These are phyloP conservation scores for Pimpla rufipes DNA, from an alignment of 2,888 invertebrate genomes.

Conservation along the genomic window DNA sequence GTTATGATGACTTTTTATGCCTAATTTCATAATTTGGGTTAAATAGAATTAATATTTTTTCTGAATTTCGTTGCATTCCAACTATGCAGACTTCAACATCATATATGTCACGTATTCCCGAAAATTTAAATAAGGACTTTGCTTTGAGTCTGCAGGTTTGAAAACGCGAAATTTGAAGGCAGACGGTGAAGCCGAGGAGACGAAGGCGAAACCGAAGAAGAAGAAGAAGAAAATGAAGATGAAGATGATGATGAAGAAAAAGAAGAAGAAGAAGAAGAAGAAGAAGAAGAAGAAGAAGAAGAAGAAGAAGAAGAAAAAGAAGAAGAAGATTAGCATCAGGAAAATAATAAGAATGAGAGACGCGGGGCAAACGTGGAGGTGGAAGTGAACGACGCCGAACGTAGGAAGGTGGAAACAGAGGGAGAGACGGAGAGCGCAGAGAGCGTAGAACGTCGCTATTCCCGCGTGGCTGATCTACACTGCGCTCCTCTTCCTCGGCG, in stretches of 20 bases:
- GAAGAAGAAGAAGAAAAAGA: conserved; percentile 11
- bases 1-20: no score
- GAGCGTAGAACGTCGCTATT: conserved; percentile 58
- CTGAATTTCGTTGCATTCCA: no score
- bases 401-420: conserved; percentile 52
- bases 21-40: no score
- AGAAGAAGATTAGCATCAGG: conserved; percentile 34
- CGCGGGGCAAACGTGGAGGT: conserved; percentile 11
- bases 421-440: conserved; percentile 52
- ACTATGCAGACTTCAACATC: no score
- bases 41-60: no score
- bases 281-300: conserved; percentile 41
- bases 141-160: background rate
- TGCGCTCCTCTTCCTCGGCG: conserved; percentile 28
- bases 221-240: conserved; percentile 26
- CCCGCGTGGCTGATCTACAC: conserved; percentile 48
- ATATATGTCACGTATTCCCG: background rate
- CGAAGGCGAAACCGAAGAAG: background rate
- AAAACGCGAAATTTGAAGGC: background rate
- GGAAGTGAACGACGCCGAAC: conserved; percentile 55
- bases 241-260: conserved; percentile 38
- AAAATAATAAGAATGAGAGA: conserved; percentile 35
- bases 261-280: conserved; percentile 18
- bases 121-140: background rate
- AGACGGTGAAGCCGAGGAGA: background rate